Conservation (phyloP, 1,140 invertebrate genomes). For the Bradynema listronoti region DNA sequence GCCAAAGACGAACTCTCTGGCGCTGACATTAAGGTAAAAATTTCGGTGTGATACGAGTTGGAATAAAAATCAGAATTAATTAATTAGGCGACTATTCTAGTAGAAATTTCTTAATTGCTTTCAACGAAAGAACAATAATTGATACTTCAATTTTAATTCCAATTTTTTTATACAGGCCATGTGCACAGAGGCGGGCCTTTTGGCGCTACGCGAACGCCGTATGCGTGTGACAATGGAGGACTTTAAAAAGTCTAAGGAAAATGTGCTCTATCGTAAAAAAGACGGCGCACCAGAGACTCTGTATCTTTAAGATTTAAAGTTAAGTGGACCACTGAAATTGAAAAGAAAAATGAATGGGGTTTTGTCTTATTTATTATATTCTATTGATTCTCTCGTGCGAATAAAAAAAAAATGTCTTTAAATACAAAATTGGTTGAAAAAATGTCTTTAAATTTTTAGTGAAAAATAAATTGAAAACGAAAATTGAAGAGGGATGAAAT, state of each 20-base stretch:
- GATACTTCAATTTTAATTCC: conserved; percentile 1
- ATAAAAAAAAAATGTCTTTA: background rate
- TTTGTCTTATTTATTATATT: background rate
- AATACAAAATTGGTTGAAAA: no score
- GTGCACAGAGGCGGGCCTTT: conserved; percentile 95
- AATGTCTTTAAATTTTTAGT: no score
- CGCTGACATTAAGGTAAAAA: conserved; percentile 70
- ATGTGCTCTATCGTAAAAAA: conserved; percentile 96
- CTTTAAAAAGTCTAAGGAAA: conserved; percentile 98
- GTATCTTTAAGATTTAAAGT: conserved; percentile 75
- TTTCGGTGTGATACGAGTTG: background rate
- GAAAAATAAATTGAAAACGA: no score
- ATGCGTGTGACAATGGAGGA: conserved; percentile 99
- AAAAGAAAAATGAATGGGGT: no score
- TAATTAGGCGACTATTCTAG: background rate
- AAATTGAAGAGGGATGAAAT: no score
- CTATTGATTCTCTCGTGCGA: background rate
- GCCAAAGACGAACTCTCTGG: conserved; percentile 98
- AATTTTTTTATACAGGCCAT: conserved; percentile 70
- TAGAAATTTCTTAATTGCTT: conserved; percentile 16
- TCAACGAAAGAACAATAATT: background rate
- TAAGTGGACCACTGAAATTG: no score
- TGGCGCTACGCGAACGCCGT: conserved; percentile 89
- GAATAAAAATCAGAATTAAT: background rate
- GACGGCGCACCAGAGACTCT: conserved; percentile 97